These are phyloP conservation scores for Leucania comma DNA, from an alignment of 2,888 invertebrate genomes.

Conservation along the genomic window DNA sequence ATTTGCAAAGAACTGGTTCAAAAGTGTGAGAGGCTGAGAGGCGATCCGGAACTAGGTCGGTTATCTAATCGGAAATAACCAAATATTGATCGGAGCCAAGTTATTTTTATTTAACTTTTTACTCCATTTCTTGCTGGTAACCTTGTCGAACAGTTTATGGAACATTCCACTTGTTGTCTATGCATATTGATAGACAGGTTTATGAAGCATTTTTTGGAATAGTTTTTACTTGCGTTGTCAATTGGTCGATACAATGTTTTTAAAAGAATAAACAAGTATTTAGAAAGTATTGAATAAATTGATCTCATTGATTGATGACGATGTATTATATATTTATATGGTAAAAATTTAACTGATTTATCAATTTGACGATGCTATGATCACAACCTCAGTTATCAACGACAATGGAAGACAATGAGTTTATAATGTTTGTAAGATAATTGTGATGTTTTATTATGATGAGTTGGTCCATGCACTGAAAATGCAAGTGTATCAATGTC, in stretches of 20 bases:
- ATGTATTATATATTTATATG: background rate
- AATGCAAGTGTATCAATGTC: constrained; percentile 24
- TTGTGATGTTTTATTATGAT: background rate
- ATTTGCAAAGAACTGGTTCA: constrained; percentile 42
- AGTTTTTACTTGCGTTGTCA: background rate
- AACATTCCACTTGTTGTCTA: constrained; percentile 29
- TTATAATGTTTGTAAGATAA: background rate
- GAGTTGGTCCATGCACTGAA: background rate
- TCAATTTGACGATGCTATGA: background rate
- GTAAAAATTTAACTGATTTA: background rate
- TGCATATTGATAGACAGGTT: constrained; percentile 1
- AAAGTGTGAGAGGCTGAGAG: constrained; percentile 70
- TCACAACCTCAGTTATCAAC: background rate
- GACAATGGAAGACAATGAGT: background rate
- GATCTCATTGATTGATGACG: background rate
- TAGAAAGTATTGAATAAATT: no score
- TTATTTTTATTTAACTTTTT: constrained; percentile 46
- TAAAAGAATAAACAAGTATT: no score
- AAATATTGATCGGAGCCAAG: constrained; percentile 60
- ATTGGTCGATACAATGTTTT: background rate
- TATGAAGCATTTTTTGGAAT: background rate
- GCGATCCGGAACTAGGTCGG: constrained; percentile 69
- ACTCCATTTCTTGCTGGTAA: constrained; percentile 6
- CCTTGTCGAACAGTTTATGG: constrained; percentile 12
- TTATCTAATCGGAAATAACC: constrained; percentile 71